phyloP scores from a whole-genome alignment of 2,888 invertebrate genomes.

The Pimpla rufipes region DNA sequence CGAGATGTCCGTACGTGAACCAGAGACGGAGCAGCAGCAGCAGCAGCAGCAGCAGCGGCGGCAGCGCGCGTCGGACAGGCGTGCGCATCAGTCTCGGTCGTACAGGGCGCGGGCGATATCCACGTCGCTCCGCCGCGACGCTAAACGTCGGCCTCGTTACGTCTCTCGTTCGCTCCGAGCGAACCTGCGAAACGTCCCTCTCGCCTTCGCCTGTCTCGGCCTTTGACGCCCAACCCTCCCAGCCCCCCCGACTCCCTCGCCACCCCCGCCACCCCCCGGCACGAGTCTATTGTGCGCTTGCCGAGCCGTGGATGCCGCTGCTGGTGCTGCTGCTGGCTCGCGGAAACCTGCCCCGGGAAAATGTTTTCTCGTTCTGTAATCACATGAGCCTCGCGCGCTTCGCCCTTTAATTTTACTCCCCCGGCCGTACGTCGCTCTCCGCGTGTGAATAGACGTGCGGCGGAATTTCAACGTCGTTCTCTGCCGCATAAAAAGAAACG shows the following conservation, averaged over 20 bases:
- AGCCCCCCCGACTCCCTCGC: too few relatives aligned
- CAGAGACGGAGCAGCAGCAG: too few relatives aligned
- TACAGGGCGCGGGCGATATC: conserved; percentile 37
- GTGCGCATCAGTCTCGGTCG: conserved; percentile 2
- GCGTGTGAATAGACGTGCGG: too few relatives aligned
- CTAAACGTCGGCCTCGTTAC: conserved; percentile 42
- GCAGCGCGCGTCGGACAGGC: neutral
- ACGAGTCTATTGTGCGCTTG: conserved; percentile 15
- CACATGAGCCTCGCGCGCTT: neutral
- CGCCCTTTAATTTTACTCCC: conserved; percentile 1
- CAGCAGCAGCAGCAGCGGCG: too few relatives aligned
- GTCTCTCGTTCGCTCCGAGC: neutral
- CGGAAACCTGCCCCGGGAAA: neutral
- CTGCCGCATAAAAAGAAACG: too few relatives aligned
- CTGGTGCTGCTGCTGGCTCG: neutral
- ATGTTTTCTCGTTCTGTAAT: conserved; percentile 20
- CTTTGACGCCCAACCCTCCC: conserved; percentile 7
- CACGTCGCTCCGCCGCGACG: conserved; percentile 8
- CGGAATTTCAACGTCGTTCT: too few relatives aligned
- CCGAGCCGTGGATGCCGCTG: neutral
- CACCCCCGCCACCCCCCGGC: too few relatives aligned
- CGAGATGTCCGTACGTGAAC: conserved; percentile 22
- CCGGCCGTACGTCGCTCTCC: neutral
- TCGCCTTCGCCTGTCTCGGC: conserved; percentile 3
- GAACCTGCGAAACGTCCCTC: neutral